These are phyloP conservation scores for Aromia moschata DNA, from an alignment of 2,888 invertebrate genomes.

Conservation along the genomic window DNA sequence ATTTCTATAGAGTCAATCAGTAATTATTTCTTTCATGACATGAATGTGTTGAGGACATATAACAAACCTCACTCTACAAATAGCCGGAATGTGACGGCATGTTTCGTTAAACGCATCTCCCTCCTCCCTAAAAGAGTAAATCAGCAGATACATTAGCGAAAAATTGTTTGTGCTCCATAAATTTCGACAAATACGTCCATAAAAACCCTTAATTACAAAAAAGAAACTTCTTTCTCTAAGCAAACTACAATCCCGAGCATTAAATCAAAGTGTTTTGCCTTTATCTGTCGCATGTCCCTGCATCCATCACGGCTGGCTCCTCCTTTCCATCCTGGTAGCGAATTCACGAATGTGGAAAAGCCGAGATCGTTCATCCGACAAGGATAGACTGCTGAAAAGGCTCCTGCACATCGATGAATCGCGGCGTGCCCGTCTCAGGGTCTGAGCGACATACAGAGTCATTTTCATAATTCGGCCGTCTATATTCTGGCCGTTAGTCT, in stretches of 20 bases:
- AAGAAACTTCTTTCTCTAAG: constrained; percentile 61
- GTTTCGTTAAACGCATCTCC: constrained; percentile 1
- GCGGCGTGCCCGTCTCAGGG: constrained; percentile 44
- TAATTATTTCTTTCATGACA: too few relatives aligned
- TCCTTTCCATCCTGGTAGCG: constrained; percentile 48
- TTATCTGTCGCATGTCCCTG: constrained; percentile 63
- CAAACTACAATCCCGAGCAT: constrained; percentile 61
- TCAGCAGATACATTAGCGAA: constrained; percentile 42
- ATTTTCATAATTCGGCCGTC: constrained; percentile 72
- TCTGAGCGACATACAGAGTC: constrained; percentile 63
- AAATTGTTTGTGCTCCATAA: constrained; percentile 51
- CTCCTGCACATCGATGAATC: constrained; percentile 29
- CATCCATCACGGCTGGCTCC: constrained; percentile 62
- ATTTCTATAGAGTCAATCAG: too few relatives aligned
- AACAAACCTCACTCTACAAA: too few relatives aligned
- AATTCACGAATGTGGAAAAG: constrained; percentile 32
- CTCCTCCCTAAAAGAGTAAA: constrained; percentile 31
- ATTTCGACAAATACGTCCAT: constrained; percentile 53
- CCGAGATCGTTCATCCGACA: background rate
- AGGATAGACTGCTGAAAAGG: background rate
- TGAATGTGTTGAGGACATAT: too few relatives aligned
- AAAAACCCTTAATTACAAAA: constrained; percentile 61
- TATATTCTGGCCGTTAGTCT: constrained; percentile 67
- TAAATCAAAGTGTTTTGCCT: constrained; percentile 65
- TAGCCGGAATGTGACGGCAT: too few relatives aligned